Conservation (phyloP, 30 jellyfish, hydroid and myxozoan genomes). For the Aurelia aurita region DNA sequence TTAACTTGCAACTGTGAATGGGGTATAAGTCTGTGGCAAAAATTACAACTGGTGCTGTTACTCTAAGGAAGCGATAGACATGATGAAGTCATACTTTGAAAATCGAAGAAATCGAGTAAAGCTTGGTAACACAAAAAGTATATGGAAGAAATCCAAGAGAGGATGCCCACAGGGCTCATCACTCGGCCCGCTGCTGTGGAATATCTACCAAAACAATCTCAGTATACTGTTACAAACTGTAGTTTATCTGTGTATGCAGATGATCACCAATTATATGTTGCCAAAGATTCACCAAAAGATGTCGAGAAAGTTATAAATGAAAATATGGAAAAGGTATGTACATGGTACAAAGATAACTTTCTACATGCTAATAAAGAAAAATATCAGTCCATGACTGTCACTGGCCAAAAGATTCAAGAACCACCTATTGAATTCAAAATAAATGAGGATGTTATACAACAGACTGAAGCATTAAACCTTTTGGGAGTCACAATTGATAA, state of each 20-base stretch:
- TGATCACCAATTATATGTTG: slow-evolving; percentile 58
- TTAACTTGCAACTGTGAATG: too few species aligned
- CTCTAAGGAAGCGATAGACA: slow-evolving; percentile 21
- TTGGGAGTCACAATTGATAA: slow-evolving; percentile 53
- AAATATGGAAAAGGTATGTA: slow-evolving; percentile 42
- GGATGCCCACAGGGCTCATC: slow-evolving; percentile 68
- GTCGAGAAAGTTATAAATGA: slow-evolving; percentile 44
- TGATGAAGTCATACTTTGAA: slow-evolving; percentile 51
- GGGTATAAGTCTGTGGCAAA: too few species aligned
- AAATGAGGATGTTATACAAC: slow-evolving; percentile 30
- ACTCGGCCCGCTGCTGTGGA: slow-evolving; percentile 57
- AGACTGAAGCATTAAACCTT: slow-evolving; percentile 9
- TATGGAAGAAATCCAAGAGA: slow-evolving; percentile 46
- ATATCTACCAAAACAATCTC: slow-evolving; percentile 57
- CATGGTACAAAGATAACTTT: slow-evolving; percentile 32
- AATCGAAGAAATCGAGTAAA: slow-evolving; percentile 40
- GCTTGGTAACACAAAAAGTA: slow-evolving; percentile 44
- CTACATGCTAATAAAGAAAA: slow-evolving; percentile 41
- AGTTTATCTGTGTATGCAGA: slow-evolving; percentile 56
- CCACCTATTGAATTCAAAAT: slow-evolving; percentile 6
- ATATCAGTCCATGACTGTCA: slow-evolving; percentile 46
- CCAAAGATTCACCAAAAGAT: slow-evolving; percentile 55
- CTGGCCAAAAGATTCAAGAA: slow-evolving; percentile 53
- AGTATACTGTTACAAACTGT: slow-evolving; percentile 27
- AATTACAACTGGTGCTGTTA: too few species aligned